Evolutionary conservation across 2,888 invertebrate species (phyloP).

Genomic region (Abrostola triplasia): DNA sequence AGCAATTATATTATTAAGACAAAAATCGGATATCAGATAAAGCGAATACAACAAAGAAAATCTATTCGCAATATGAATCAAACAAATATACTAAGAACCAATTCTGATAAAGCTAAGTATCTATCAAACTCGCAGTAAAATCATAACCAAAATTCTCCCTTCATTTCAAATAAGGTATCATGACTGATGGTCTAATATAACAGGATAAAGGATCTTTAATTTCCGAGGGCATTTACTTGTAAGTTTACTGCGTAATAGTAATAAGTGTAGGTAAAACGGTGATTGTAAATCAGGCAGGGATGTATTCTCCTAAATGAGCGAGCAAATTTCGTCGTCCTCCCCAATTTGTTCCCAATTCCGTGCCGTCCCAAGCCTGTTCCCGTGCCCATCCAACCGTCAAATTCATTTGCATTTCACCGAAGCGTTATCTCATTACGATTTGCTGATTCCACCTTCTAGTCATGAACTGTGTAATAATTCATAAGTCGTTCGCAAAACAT

Average conservation of each 20-base stretch:
- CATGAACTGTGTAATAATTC: slow-evolving; percentile 67
- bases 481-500: slow-evolving; percentile 62
- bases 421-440: slow-evolving; percentile 80
- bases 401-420: slow-evolving; percentile 80
- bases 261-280: slow-evolving; percentile 53
- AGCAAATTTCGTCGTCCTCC: slow-evolving; percentile 71
- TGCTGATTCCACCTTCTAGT: slow-evolving; percentile 66
- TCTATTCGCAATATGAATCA: too few relatives aligned
- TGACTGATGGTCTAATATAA: slow-evolving; percentile 32
- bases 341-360: slow-evolving; percentile 73
- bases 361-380: slow-evolving; percentile 49
- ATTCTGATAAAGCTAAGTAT: too few relatives aligned
- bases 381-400: slow-evolving; percentile 67
- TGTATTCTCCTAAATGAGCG: slow-evolving; percentile 72
- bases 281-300: slow-evolving; percentile 63
- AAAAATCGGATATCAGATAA: too few relatives aligned
- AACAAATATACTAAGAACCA: too few relatives aligned
- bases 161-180: slow-evolving; percentile 3
- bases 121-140: slow-evolving; percentile 4
- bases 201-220: slow-evolving; percentile 32
- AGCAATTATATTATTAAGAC: too few relatives aligned
- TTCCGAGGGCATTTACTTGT: slow-evolving; percentile 36
- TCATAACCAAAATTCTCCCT: neutral
- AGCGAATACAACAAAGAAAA: too few relatives aligned
- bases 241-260: slow-evolving; percentile 43